Base-by-base conservation (phyloP, 2,888 invertebrate species). In the Escarpia spicata region DNA sequence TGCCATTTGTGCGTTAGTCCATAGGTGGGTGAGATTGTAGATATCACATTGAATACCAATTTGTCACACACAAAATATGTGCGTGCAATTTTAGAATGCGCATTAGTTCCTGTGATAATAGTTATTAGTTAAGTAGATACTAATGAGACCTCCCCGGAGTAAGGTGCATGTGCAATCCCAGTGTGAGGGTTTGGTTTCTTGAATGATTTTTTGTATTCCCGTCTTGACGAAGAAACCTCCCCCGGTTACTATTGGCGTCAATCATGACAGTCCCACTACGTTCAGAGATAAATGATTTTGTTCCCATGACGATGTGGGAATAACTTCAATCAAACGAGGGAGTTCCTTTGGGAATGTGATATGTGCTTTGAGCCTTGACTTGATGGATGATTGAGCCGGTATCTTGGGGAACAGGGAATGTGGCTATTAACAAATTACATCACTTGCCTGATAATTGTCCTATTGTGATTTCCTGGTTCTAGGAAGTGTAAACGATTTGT, bases 381-480 rank as follows among this genome's bases (percentile, higher is more conserved):
- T 75, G 75, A 75, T 75, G 19, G 75, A 75, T 75, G 75, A 26
- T 26, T 15, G 4, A 75, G 75, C 75, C 26, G 3, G 75, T 75
- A 75, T 75, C 75, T 75, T 15, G 75, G 75, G 75, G 26, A 15
- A 52, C 26, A 75, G 26, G 19, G 26, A 26, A 26, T n/a, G 4
- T 26, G 75, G 75, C 75, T 75, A 75, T 75, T 75, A 75, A 75
- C 75, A 75, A 75, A n/a, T 75, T 15, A 75, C 75, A 75, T 75
- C n/a, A 75, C 19, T n/a, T 75, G 19, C 6, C n/a, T 75, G n/a
- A 19, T 75, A 75, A 75, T 75, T 75, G 75, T 19, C 26, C 75
- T 75, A n/a, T 75, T 75, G 75, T 75, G 75, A 75, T 75, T 75
- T 75, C 75, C 75, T n/a, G 75, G 19, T 75, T 75, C 75, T 75